Percentiles rank a stretch among this genome's conserved stretches.
These are phyloP conservation scores for Drosophila novamexicana DNA, from an alignment of 1,140 invertebrate genomes.

Conservation along the genomic window DNA sequence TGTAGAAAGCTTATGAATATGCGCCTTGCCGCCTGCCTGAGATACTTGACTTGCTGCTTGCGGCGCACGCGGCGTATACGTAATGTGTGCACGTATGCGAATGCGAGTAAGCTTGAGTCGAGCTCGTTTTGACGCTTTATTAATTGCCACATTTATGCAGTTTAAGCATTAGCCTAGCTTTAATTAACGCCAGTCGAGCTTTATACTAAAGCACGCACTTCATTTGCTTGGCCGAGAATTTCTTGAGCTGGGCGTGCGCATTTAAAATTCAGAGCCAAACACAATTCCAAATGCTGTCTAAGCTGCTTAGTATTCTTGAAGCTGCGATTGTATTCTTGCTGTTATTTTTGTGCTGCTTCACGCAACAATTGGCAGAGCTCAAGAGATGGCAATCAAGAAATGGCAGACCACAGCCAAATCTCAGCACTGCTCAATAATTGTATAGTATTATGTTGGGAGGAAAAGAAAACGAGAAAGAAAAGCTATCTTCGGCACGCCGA, in stretches of 20 bases:
- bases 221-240: constrained; percentile 15
- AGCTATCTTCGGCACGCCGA: too few relatives aligned
- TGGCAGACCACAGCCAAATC: constrained; percentile 41
- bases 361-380: constrained; percentile 58
- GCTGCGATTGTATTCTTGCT: constrained; percentile 24
- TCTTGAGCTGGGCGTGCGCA: constrained; percentile 10
- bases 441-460: constrained; percentile 56
- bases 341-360: constrained; percentile 29
- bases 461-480: too few relatives aligned
- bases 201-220: constrained; percentile 33
- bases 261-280: constrained; percentile 61
- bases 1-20: constrained; percentile 69
- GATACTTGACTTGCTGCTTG: constrained; percentile 55
- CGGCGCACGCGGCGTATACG: constrained; percentile 50
- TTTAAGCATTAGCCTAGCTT: constrained; percentile 53
- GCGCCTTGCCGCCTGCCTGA: constrained; percentile 35
- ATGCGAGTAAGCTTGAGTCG: not conserved
- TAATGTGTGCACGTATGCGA: constrained; percentile 25
- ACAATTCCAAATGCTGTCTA: constrained; percentile 40
- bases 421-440: constrained; percentile 70
- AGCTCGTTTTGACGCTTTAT: constrained; percentile 47
- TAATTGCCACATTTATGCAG: constrained; percentile 69
- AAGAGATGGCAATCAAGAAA: constrained; percentile 69
- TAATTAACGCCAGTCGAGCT: constrained; percentile 46
- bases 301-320: constrained; percentile 77